phyloP scores from a whole-genome alignment of 2,113 vertebrate species.

The Halcyon malimbica region DNA sequence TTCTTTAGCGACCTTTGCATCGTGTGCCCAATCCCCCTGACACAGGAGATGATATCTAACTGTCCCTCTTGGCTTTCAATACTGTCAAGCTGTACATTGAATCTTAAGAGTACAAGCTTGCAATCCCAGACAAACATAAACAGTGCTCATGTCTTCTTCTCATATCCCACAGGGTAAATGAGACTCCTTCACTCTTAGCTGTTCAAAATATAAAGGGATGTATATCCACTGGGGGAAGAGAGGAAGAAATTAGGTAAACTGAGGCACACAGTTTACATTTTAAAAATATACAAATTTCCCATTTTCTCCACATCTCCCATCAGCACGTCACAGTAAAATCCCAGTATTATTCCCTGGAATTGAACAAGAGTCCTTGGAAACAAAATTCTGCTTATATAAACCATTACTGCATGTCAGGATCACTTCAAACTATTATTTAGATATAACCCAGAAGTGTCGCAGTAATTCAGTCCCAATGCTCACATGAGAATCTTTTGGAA shows the following conservation, averaged over 20 bases:
- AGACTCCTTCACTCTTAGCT: background rate
- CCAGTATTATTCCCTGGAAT: background rate
- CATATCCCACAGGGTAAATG: background rate
- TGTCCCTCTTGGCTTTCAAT: background rate
- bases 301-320: background rate
- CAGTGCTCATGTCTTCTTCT: background rate
- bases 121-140: background rate
- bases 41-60: background rate
- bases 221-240: background rate
- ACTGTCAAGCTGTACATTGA: background rate
- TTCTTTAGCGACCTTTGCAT: background rate
- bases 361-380: conserved; percentile 20
- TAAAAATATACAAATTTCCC: background rate
- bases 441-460: conserved; percentile 70
- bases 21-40: background rate
- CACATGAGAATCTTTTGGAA: conserved; percentile 41
- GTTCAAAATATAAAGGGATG: background rate
- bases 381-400: conserved; percentile 53
- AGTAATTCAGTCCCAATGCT: conserved; percentile 59
- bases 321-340: background rate
- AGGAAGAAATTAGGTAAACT: background rate
- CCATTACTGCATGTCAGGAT: conserved; percentile 48
- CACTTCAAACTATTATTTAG: conserved; percentile 53
- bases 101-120: background rate
- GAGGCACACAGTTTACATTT: background rate